Evolutionary conservation across 2,888 invertebrate species (phyloP).

Genomic region (Keiferia lycopersicella): DNA sequence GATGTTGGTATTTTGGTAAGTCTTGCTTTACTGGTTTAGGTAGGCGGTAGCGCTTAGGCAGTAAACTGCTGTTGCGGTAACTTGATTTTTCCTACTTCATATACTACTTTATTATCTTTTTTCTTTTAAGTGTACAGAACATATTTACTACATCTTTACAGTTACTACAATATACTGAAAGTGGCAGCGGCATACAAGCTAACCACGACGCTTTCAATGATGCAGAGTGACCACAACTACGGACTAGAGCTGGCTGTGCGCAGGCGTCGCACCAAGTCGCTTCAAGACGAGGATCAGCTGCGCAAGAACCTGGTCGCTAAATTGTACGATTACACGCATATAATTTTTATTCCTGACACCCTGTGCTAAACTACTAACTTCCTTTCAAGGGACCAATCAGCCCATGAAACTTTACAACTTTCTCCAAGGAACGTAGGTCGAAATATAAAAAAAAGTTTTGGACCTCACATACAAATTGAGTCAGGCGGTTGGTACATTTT

Average conservation of each 20-base stretch:
- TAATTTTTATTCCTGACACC: background rate
- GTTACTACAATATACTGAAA: conserved; percentile 67
- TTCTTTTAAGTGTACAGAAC: background rate
- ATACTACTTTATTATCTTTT: no score
- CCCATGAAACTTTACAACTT: no score
- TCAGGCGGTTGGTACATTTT: no score
- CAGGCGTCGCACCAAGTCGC: conserved; percentile 71
- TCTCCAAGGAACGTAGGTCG: no score
- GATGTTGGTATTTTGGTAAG: conserved; percentile 72
- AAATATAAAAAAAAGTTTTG: no score
- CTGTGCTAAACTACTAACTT: no score
- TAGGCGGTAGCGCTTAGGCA: background rate
- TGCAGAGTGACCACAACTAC: conserved; percentile 55
- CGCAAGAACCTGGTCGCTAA: conserved; percentile 61
- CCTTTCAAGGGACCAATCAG: no score
- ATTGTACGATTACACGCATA: conserved; percentile 50
- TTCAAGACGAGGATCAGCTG: conserved; percentile 67
- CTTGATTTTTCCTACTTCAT: no score
- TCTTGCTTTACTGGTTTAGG: background rate
- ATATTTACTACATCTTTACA: conserved; percentile 32
- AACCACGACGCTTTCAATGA: conserved; percentile 44
- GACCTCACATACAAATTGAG: no score
- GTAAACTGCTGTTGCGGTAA: no score
- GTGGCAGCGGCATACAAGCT: conserved; percentile 63
- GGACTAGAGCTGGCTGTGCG: conserved; percentile 72